These are phyloP conservation scores for Ochropacha duplaris DNA, from an alignment of 2,888 invertebrate genomes.

Conservation along the genomic window DNA sequence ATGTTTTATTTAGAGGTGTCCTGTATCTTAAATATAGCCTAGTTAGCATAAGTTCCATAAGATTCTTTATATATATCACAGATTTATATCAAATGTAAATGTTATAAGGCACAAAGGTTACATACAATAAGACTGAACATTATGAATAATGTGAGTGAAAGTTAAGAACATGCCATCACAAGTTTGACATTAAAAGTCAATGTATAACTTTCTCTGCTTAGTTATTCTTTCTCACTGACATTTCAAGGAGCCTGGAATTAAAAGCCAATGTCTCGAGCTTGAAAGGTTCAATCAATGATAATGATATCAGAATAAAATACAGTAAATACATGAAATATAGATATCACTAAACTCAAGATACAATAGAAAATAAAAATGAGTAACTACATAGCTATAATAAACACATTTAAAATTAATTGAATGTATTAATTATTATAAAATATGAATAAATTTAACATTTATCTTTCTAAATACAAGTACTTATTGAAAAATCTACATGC, in stretches of 20 bases:
- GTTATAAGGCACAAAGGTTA: slow-evolving; percentile 59
- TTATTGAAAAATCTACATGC: slow-evolving; percentile 36
- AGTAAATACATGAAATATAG: slow-evolving; percentile 18
- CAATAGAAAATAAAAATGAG: neutral
- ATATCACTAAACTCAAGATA: slow-evolving; percentile 13
- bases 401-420: neutral
- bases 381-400: neutral
- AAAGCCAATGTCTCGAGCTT: too few relatives aligned
- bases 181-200: slow-evolving; percentile 13
- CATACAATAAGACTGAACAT: slow-evolving; percentile 28
- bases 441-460: slow-evolving; percentile 29
- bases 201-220: slow-evolving; percentile 23
- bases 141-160: slow-evolving; percentile 26
- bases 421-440: slow-evolving; percentile 12
- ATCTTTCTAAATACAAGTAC: slow-evolving; percentile 28
- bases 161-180: slow-evolving; percentile 15
- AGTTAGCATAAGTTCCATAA: slow-evolving; percentile 14
- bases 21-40: neutral
- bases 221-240: too few relatives aligned
- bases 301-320: slow-evolving; percentile 20
- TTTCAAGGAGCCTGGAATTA: too few relatives aligned
- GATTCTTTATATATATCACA: slow-evolving; percentile 51
- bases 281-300: too few relatives aligned
- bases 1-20: neutral
- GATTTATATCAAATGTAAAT: slow-evolving; percentile 40